Conservation (phyloP, 2,888 invertebrate species). For the Apodemia mormo region DNA sequence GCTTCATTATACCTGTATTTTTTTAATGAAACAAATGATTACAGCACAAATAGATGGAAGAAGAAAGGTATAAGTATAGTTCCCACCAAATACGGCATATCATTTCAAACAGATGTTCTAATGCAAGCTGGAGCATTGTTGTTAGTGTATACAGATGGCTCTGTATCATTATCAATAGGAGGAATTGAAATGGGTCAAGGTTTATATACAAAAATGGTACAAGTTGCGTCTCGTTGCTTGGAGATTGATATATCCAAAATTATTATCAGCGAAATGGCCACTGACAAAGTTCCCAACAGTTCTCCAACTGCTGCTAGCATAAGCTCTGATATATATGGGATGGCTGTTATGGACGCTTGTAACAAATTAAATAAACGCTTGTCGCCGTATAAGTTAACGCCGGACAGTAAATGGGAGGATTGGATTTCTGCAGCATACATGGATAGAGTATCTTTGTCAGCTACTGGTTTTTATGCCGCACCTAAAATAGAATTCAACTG, state of each 20-base stretch:
- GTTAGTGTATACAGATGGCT: constrained; percentile 89
- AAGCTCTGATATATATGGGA: constrained; percentile 91
- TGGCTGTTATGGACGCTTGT: constrained; percentile 90
- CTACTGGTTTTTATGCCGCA: constrained; percentile 87
- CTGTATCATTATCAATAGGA: constrained; percentile 89
- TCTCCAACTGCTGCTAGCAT: constrained; percentile 90
- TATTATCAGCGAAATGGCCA: constrained; percentile 87
- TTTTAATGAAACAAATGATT: constrained; percentile 30
- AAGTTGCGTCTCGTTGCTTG: constrained; percentile 87
- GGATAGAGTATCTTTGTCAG: constrained; percentile 85
- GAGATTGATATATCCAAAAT: constrained; percentile 84
- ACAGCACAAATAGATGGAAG: constrained; percentile 86
- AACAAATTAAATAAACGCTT: constrained; percentile 84
- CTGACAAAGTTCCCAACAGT: constrained; percentile 92
- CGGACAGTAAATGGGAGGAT: constrained; percentile 88
- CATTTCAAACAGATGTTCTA: constrained; percentile 84
- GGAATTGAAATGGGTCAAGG: constrained; percentile 97
- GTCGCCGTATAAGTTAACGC: constrained; percentile 84
- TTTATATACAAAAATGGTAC: constrained; percentile 93
- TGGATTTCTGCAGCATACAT: constrained; percentile 87
- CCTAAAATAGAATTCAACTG: constrained; percentile 84
- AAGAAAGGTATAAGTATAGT: constrained; percentile 89
- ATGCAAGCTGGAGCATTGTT: constrained; percentile 91
- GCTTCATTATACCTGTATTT: too few relatives aligned
- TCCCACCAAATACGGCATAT: constrained; percentile 89